Evolutionary conservation across 2,888 invertebrate genomes (phyloP).

Genomic region (Conus canariensis): DNA sequence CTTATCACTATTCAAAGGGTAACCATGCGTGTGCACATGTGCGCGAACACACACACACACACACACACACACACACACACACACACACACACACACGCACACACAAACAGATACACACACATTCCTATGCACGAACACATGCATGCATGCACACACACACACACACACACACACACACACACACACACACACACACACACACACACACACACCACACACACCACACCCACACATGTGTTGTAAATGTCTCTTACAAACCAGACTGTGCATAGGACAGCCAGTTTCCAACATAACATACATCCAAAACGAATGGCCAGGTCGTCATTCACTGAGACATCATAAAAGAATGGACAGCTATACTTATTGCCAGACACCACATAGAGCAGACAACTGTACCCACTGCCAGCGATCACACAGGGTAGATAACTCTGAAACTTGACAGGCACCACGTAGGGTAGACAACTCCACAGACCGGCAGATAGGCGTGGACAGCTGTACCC

Average conservation of each 20-base stretch:
- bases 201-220: constrained; percentile 5
- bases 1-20: too few relatives aligned
- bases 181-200: constrained; percentile 11
- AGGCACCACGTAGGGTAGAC: neutral
- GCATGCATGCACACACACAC: neutral
- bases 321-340: too few relatives aligned
- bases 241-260: neutral
- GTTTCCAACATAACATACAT: too few relatives aligned
- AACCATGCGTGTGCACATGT: neutral
- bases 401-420: too few relatives aligned
- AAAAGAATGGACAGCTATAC: too few relatives aligned
- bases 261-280: too few relatives aligned
- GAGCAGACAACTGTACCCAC: too few relatives aligned
- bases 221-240: constrained; percentile 1
- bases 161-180: constrained; percentile 17
- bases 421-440: too few relatives aligned
- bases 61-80: neutral
- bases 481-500: neutral
- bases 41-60: neutral
- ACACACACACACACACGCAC: neutral
- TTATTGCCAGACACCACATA: too few relatives aligned
- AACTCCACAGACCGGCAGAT: neutral
- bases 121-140: neutral
- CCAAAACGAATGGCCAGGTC: too few relatives aligned
- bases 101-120: neutral